Base-by-base conservation (phyloP, 2,888 invertebrate species). In the Aspidapion aeneum region DNA sequence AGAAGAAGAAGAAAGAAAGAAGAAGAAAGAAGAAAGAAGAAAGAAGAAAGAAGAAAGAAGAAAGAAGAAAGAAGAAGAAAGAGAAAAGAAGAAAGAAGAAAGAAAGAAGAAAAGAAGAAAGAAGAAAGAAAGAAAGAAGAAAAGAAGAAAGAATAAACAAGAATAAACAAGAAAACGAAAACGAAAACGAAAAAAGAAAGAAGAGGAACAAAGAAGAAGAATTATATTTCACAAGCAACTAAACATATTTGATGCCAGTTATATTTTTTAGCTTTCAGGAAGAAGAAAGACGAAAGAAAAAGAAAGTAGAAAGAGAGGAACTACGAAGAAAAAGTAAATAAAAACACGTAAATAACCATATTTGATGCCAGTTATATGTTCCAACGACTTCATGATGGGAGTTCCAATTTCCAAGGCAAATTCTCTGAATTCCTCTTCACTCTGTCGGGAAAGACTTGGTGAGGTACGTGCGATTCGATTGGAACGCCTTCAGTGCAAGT, bases 321-420 rank as follows among this genome's bases (percentile, higher is more conserved):
- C n/a, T n/a, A n/a, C n/a, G n/a, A n/a, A n/a, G n/a, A n/a, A n/a
- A n/a, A n/a, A n/a, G n/a, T n/a, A n/a, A n/a, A n/a, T n/a, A n/a
- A n/a, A n/a, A n/a, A n/a, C n/a, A n/a, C n/a, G n/a, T n/a, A 82
- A 7, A 35, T 63, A 85, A 1, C 77, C 64, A 61, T 72, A 72
- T 18, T 63, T 65, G n/a, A 69, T 60, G 48, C 65, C 69, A 18
- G 69, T 70, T n/a, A 66, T 69, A 1, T 58, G 54, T 55, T 70
- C 69, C 48, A 73, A 50, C 5, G 57, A 61, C 7, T 63, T 35
- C 51, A 72, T 51, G 7, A 72, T 5, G 50, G 65, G 58, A 7
- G 70, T 65, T n/a, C 73, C 72, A 50, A 66, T 51, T 5, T 69
- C 67, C 1, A 69, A 55, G 5, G 73, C 73, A 7, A 65, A 56